Evolutionary conservation across 2,888 invertebrate species (phyloP).

Genomic region (Drosophila mettleri): DNA sequence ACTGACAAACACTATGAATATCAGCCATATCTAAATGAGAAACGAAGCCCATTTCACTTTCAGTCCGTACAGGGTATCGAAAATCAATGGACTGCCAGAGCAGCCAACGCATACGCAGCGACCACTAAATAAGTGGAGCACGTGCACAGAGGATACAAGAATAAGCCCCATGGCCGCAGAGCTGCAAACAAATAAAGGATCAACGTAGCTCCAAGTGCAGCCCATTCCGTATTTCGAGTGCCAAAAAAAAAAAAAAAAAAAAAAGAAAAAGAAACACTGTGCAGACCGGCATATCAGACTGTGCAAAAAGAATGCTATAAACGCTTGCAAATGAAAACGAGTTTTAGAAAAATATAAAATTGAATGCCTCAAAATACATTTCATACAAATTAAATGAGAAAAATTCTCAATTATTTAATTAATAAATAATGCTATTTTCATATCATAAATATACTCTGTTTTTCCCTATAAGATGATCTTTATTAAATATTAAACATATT

Average conservation of each 20-base stretch:
- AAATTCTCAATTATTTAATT: too few species aligned
- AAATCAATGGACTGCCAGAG: constrained; percentile 52
- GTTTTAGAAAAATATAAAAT: too few species aligned
- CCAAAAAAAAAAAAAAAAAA: constrained; percentile 1
- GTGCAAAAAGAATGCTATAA: too few species aligned
- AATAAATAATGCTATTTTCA: too few species aligned
- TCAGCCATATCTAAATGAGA: not conserved
- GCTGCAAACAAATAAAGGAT: constrained; percentile 48
- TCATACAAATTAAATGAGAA: too few species aligned
- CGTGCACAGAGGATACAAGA: constrained; percentile 23
- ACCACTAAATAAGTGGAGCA: constrained; percentile 45
- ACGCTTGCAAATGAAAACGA: not conserved
- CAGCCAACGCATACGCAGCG: constrained; percentile 26
- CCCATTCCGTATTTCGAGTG: not conserved
- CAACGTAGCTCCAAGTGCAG: constrained; percentile 16
- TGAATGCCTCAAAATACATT: too few species aligned
- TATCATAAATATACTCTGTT: too few species aligned
- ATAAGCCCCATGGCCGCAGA: constrained; percentile 13
- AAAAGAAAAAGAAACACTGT: not conserved
- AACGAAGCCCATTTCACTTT: not conserved
- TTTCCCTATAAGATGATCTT: too few species aligned
- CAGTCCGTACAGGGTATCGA: constrained; percentile 8
- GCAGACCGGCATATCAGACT: not conserved
- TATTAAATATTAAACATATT: too few species aligned
- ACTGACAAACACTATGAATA: too few species aligned